Base-by-base conservation (phyloP, 2,113 vertebrate species). In the Mesitornis unicolor region DNA sequence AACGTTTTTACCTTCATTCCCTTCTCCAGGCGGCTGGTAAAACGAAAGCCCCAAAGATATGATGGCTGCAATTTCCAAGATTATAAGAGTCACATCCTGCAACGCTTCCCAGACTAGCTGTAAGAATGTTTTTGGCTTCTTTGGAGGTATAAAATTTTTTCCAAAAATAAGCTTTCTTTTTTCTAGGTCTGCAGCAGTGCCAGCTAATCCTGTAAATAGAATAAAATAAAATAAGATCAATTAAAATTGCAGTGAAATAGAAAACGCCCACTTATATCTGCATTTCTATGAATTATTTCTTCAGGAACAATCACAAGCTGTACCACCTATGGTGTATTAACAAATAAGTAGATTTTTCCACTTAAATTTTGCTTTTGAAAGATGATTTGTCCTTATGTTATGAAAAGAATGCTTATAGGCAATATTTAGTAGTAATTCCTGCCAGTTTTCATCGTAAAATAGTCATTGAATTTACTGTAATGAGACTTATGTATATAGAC, bases 41-140 rank as follows among this genome's bases (percentile, higher is more conserved):
- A 99, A 99, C 8, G 99, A 99, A 67, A 99, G 99, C 38, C 99
- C 99, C 90, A 99, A 97, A 91, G 99, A 99, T 97, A 99, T 99
- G 97, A 99, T 98, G 97, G 99, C 99, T 59, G 99, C 99, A 5
- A 99, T 97, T 98, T 99, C 99, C 97, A 99, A 98, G 97, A 99
- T 99, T 94, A 99, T 99, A 82, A 99, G 99, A 31, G 99, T 99
- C 96, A 99, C 99, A 6, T 99, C 99, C 98, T 99, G 99, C 96
- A 99, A 98, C 0, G 99, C 99, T 98, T 99, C 99, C 99, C 99
- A 99, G 84, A 99, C 99, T 93, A 99, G 98, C 97, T 99, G 99
- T 97, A 99, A 97, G 98, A 99, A 99, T 91, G 99, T 99, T 99
- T 99, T 99, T 99, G 99, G 99, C 99, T 99, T 99, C 98, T 99